phyloP scores from a whole-genome alignment of 2,797 vertebrate genomes.

The Amazona ochrocephala region DNA sequence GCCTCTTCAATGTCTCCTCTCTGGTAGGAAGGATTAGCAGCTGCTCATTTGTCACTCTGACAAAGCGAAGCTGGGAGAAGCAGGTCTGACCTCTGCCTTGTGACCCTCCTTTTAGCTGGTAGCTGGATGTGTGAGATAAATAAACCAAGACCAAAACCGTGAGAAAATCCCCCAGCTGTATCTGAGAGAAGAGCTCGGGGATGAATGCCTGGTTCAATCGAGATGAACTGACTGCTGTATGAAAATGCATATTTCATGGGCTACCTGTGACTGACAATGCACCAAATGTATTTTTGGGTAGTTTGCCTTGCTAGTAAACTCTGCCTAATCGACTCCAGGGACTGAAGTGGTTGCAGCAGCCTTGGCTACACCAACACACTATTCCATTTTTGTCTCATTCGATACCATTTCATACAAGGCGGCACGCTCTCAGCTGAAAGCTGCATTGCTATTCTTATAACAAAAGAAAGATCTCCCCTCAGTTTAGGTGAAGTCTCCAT shows the following conservation, averaged over 20 bases:
- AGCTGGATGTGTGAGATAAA: neutral
- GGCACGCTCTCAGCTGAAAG: neutral
- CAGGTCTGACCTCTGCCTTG: neutral
- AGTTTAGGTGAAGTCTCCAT: neutral
- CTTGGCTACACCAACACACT: slow-evolving; percentile 24
- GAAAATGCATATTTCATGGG: slow-evolving; percentile 33
- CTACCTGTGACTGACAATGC: neutral
- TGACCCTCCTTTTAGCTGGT: neutral
- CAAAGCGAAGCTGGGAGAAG: neutral
- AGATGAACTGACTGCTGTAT: neutral
- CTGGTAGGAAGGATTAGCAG: neutral
- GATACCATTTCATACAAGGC: neutral
- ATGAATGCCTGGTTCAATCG: neutral
- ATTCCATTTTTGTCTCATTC: slow-evolving; percentile 33
- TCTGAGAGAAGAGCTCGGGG: neutral
- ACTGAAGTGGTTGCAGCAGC: neutral
- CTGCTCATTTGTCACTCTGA: neutral
- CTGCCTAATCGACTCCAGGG: neutral
- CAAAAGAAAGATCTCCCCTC: slow-evolving; percentile 4
- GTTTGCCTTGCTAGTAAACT: neutral
- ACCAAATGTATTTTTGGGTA: neutral
- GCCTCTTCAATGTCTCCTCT: neutral
- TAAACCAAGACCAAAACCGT: neutral
- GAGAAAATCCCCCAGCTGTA: neutral
- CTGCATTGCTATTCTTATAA: slow-evolving; percentile 13